Conservation (phyloP, 1,140 invertebrate species). For the Brachionus calyciflorus region DNA sequence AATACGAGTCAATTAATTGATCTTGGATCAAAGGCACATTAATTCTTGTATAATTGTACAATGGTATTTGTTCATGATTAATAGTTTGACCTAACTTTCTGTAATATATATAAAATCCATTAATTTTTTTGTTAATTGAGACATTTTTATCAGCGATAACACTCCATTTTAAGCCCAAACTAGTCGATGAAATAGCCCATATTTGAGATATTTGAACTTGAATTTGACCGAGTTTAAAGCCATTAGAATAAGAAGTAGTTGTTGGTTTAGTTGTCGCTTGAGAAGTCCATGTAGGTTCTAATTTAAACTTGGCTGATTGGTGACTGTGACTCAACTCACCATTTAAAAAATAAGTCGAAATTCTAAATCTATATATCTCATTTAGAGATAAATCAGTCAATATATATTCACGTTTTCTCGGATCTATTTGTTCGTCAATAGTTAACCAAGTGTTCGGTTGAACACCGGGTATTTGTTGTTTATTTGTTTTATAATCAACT, state of each 20-base stretch:
- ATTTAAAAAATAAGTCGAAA: background rate
- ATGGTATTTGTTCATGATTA: background rate
- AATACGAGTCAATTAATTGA: background rate
- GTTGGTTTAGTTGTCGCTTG: background rate
- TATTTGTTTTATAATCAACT: slow-evolving; percentile 20
- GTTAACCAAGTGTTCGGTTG: slow-evolving; percentile 18
- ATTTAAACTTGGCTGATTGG: slow-evolving; percentile 18
- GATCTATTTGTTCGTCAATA: slow-evolving; percentile 38
- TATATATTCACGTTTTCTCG: slow-evolving; percentile 33
- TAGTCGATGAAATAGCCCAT: slow-evolving; percentile 24
- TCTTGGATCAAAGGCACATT: slow-evolving; percentile 9
- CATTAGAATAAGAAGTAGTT: background rate
- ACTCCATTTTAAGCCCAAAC: slow-evolving; percentile 25
- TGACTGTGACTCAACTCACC: background rate
- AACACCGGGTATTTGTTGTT: slow-evolving; percentile 8
- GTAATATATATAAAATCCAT: slow-evolving; percentile 46
- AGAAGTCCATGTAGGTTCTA: background rate
- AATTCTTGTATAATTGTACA: slow-evolving; percentile 34
- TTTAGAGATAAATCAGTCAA: background rate
- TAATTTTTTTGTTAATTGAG: background rate
- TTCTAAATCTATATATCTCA: background rate
- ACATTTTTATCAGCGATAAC: background rate
- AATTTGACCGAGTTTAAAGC: background rate
- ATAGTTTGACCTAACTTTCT: background rate
- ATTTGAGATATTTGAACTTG: slow-evolving; percentile 22